Evolutionary conservation across 2,888 invertebrate genomes (phyloP), one percentile per base, ranked within the genome.

Genomic region (Sinelater perroti): DNA sequence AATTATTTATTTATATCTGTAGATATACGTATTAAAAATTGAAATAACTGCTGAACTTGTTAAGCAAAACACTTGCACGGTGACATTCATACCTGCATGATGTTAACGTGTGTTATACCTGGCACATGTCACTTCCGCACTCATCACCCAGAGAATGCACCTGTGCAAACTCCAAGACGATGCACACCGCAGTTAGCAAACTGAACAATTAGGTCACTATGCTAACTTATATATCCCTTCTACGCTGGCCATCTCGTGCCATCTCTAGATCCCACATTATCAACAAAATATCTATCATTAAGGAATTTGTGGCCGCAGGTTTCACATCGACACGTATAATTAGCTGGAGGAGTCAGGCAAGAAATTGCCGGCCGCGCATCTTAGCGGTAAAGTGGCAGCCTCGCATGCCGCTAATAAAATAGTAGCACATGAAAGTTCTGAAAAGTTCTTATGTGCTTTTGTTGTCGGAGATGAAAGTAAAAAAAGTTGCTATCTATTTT

Each of bases 171-270:
- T 54, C 24, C 47, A 54, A 58, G 53, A 53, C 46, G 52, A 52
- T 33, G 20, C 30, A 56, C 63, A 66, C 63, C 46, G 61, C 66
- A 67, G 66, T 66, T 72, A 70, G 67, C 65, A 69, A 72, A 76
- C 76, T 76, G 67, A 71, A 74, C 76, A 77, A 76, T 75, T 77
- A 75, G 77, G 77, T 77, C 77, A 77, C 72, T 73, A 66, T 71
- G 69, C 71, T 71, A 70, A 69, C 74, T 75, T 77, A 74, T 76
- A 77, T 77, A 76, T 70, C 69, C 95, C 95, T 77, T 96, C 95
- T 46, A 45, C 59, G 44, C 40, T 52, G 51, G 47, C 45, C 52
- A 55, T 58, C 47, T 53, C 54, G 50, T 50, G 55, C 59, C 56
- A 60, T 60, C 60, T 60, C 60, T 55, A 50, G 42, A 60, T 50